Evolutionary conservation across 2,113 vertebrate genomes (phyloP), one percentile per base, ranked within the genome.

Genomic region (Engraulis encrasicolus): DNA sequence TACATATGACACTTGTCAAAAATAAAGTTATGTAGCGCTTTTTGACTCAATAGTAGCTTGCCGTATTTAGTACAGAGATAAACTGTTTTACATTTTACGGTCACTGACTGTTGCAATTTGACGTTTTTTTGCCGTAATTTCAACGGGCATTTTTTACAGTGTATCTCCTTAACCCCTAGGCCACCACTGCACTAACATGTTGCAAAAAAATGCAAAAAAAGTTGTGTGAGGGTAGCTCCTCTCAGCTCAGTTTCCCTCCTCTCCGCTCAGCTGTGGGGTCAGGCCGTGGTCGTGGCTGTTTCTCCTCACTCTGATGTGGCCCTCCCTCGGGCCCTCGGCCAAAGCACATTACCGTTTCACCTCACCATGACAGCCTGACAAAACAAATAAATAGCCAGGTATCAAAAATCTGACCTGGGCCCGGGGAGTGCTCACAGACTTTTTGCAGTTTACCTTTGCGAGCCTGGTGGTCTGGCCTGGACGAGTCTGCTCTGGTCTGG

Each of bases 381-480:
- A 90, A 81, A 94, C 93, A 95, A 95, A 95, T 93, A 95, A 95
- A 94, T 88, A 94, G 84, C 84, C 86, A 87, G 88, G 88, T 92
- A 92, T 94, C 93, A 92, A 94, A n/a, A 94, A 91, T 93, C 88
- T 87, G 87, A 87, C 90, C n/a, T n/a, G n/a, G n/a, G n/a, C n/a
- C n/a, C 87, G 85, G 89, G 86, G 79, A 93, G 93, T 92, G 89
- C 92, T 92, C 94, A 93, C 93, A 92, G 90, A 91, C 90, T 90
- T 89, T 91, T 91, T n/a, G n/a, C 87, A 89, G 94, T 95, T 95
- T 94, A 95, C 93, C 91, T 91, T 95, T 88, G 90, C 94, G 66
- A 91, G 88, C 93, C 90, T 85, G 94, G 94, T 95, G 94, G 94
- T 96, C 94, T 91, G 87, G 86, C 90, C n/a, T n/a, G n/a, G n/a